Conservation (phyloP, 2,797 vertebrate species). For the Buceros bicornis region DNA sequence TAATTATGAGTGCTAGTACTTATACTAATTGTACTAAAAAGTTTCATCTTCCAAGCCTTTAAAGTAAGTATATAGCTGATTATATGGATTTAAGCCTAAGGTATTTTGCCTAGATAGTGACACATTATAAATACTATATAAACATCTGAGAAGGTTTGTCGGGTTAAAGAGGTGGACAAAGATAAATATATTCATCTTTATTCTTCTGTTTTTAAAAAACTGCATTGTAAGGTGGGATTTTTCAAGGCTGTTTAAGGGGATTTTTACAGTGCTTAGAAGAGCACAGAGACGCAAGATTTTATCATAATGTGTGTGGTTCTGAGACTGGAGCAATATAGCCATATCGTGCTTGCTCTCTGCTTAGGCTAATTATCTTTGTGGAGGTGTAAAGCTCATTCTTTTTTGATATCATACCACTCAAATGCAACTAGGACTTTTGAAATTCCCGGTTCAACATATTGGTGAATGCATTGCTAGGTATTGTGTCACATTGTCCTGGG, state of each 20-base stretch:
- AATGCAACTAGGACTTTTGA: neutral
- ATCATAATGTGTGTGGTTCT: neutral
- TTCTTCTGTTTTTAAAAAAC: neutral
- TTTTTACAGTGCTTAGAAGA: neutral
- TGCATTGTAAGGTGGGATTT: neutral
- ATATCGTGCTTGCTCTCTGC: neutral
- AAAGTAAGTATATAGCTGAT: slow-evolving; percentile 26
- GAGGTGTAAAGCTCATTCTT: neutral
- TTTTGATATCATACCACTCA: neutral
- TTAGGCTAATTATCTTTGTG: neutral
- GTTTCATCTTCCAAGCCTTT: neutral
- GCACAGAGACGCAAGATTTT: neutral
- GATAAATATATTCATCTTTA: neutral
- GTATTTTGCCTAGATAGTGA: neutral
- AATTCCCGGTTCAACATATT: neutral
- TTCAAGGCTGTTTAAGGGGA: neutral
- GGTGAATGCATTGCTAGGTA: neutral
- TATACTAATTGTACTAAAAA: neutral
- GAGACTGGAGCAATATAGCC: neutral
- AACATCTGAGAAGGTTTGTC: neutral
- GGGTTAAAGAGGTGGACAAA: neutral
- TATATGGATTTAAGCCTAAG: neutral
- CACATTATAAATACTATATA: neutral
- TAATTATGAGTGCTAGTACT: slow-evolving; percentile 14
- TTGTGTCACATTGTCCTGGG: neutral